phyloP scores from a whole-genome alignment of 1,140 invertebrate genomes.

The Zeugodacus cucurbitae region DNA sequence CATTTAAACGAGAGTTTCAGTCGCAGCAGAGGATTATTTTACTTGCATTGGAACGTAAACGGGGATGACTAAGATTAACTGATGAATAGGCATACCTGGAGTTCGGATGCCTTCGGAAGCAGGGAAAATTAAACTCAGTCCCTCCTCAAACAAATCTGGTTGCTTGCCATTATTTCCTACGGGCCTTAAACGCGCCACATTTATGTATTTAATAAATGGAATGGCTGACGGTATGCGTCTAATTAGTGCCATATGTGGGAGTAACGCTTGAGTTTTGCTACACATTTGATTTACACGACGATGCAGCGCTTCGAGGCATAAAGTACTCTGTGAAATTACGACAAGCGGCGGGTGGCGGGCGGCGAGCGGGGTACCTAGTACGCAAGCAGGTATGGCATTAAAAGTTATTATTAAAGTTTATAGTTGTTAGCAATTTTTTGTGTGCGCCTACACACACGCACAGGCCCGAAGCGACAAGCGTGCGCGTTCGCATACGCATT shows the following conservation, averaged over 20 bases:
- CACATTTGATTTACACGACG: conserved; percentile 18
- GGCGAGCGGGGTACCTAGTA: not conserved
- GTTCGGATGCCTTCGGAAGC: no score
- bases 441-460: not conserved
- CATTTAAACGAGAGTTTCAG: no score
- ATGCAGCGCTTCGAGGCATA: not conserved
- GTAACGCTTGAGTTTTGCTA: conserved; percentile 15
- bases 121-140: no score
- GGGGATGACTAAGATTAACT: no score
- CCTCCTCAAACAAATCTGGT: no score
- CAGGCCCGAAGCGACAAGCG: not conserved
- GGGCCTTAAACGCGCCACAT: no score
- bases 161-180: no score
- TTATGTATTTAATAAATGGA: no score
- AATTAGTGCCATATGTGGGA: conserved; percentile 29
- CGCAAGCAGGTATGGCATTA: conserved; percentile 1
- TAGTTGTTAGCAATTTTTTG: conserved; percentile 27
- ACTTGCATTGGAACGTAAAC: no score
- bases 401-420: conserved; percentile 38
- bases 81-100: no score
- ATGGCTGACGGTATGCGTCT: not conserved
- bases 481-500: not conserved
- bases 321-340: not conserved
- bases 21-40: no score
- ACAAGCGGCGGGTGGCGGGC: not conserved